Conservation (phyloP, 2,113 vertebrate genomes). For the Lucifuga dentata region DNA sequence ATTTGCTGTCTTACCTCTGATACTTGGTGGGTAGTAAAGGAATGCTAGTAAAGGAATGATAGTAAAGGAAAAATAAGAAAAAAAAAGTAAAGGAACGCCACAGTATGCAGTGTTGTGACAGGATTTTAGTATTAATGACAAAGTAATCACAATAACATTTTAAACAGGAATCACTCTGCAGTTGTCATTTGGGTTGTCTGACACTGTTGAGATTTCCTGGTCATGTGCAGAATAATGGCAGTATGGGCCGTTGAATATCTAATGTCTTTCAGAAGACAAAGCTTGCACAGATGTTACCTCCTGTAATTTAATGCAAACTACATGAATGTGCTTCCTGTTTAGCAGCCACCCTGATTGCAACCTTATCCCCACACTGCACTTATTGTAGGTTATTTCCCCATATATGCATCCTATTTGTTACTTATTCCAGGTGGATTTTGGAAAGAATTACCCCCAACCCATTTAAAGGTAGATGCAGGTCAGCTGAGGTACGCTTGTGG, state of each 20-base stretch:
- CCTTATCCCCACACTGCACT: constrained; percentile 38
- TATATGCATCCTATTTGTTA: constrained; percentile 17
- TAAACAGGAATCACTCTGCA: too few relatives aligned
- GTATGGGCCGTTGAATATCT: constrained; percentile 33
- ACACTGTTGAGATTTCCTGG: constrained; percentile 36
- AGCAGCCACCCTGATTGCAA: constrained; percentile 66
- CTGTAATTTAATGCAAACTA: constrained; percentile 74
- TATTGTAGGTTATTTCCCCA: constrained; percentile 7
- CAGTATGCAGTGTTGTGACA: too few relatives aligned
- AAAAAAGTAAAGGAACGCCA: too few relatives aligned
- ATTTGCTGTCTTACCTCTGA: too few relatives aligned
- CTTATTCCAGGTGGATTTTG: constrained; percentile 25
- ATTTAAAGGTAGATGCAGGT: constrained; percentile 23
- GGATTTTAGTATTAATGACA: too few relatives aligned
- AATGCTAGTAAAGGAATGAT: too few relatives aligned
- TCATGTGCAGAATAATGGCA: constrained; percentile 47
- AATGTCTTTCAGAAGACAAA: constrained; percentile 73
- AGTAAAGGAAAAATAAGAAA: too few relatives aligned
- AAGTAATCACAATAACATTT: too few relatives aligned
- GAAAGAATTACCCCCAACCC: background rate
- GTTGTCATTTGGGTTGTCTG: constrained; percentile 39
- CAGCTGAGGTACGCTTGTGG: constrained; percentile 51
- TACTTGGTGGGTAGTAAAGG: too few relatives aligned
- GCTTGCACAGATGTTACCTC: constrained; percentile 71
- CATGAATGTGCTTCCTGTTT: constrained; percentile 65